A percentile compares a stretch with the other conserved stretches of the same genome.
Conservation (phyloP, 1,140 invertebrate species). For the Hycleus phaleratus region DNA sequence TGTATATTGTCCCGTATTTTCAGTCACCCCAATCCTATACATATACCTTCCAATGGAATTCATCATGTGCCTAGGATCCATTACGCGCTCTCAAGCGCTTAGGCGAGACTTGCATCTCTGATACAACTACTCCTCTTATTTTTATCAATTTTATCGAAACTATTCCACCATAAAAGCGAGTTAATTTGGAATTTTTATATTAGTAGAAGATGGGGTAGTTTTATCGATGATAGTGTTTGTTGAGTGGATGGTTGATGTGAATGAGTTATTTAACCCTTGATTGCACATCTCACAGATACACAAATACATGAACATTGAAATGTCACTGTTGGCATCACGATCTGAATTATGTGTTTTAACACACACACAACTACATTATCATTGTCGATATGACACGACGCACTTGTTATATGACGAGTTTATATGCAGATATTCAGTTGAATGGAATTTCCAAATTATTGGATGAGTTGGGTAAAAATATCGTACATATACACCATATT, state of each 20-base stretch:
- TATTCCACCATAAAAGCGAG: no score
- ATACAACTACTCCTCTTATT: slow-evolving; percentile 4
- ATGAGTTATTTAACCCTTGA: slow-evolving; percentile 40
- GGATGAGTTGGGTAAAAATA: slow-evolving; percentile 19
- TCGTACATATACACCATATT: slow-evolving; percentile 21
- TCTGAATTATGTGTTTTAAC: slow-evolving; percentile 24
- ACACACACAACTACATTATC: slow-evolving; percentile 13
- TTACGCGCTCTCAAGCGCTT: slow-evolving; percentile 20
- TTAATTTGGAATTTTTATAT: no score
- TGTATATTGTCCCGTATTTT: slow-evolving; percentile 9
- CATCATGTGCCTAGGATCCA: slow-evolving; percentile 22
- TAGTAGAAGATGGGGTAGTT: not conserved
- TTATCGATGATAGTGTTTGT: slow-evolving; percentile 22
- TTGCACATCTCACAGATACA: slow-evolving; percentile 26
- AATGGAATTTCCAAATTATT: slow-evolving; percentile 32
- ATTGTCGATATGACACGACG: slow-evolving; percentile 27
- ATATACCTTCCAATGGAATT: slow-evolving; percentile 23
- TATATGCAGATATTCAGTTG: slow-evolving; percentile 30
- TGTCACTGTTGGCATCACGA: slow-evolving; percentile 24
- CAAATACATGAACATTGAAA: slow-evolving; percentile 9
- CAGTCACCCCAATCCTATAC: slow-evolving; percentile 6
- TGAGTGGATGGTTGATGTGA: slow-evolving; percentile 26
- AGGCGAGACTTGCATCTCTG: slow-evolving; percentile 21
- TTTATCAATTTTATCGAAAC: slow-evolving; percentile 20
- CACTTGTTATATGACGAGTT: slow-evolving; percentile 29